phyloP scores from a whole-genome alignment of 2,888 invertebrate species.

The Dryocosmus kuriphilus region DNA sequence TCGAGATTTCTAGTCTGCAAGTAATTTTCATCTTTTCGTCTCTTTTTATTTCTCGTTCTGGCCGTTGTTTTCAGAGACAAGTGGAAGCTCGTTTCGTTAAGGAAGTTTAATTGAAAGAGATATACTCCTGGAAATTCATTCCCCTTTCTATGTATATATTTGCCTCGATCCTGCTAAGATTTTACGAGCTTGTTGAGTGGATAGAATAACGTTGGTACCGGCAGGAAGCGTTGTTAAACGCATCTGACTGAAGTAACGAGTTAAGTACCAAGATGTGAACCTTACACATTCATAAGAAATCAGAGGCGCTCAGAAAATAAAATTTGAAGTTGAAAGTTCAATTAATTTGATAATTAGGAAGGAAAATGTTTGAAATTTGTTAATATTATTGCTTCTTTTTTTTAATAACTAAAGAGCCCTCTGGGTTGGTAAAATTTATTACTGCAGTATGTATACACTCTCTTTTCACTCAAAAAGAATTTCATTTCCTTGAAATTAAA shows the following conservation, averaged over 20 bases:
- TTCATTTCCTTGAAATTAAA: background rate
- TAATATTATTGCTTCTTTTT: background rate
- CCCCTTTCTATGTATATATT: conserved; percentile 9
- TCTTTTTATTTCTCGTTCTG: background rate
- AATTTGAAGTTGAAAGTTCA: background rate
- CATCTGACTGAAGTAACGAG: conserved; percentile 16
- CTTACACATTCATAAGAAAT: conserved; percentile 12
- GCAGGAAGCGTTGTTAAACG: background rate
- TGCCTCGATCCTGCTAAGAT: conserved; percentile 25
- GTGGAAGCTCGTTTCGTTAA: conserved; percentile 8
- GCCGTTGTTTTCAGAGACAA: conserved; percentile 8
- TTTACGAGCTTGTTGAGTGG: conserved; percentile 30
- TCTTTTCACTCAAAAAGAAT: background rate
- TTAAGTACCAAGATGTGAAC: conserved; percentile 23
- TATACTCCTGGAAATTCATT: background rate
- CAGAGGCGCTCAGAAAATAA: background rate
- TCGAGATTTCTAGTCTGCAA: background rate
- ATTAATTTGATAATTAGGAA: no score
- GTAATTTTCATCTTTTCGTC: conserved; percentile 16
- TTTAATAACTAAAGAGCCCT: background rate
- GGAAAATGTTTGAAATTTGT: no score
- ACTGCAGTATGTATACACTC: background rate
- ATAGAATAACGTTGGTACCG: conserved; percentile 8
- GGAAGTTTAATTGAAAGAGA: conserved; percentile 33
- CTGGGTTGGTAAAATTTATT: background rate